Evolutionary conservation across 1,140 invertebrate genomes (phyloP).

Genomic region (Brachionus rubens): DNA sequence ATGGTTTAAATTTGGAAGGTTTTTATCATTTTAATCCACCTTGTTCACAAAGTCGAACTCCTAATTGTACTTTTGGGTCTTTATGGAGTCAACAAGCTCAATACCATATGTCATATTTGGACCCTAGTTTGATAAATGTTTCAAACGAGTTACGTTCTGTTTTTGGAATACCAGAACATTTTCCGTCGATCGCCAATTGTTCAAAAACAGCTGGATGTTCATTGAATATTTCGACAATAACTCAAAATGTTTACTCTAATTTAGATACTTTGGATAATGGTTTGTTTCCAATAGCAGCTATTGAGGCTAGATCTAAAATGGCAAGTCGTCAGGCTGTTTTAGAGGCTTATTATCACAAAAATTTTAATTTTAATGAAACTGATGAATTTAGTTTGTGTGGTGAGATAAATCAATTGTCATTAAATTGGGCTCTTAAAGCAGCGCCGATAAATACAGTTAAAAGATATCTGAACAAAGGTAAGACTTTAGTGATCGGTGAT

Average conservation of each 20-base stretch:
- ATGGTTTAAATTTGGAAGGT: constrained; percentile 36
- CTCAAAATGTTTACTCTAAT: constrained; percentile 27
- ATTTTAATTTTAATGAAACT: constrained; percentile 42
- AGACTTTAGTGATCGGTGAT: neutral
- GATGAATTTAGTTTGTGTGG: constrained; percentile 2
- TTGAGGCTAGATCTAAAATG: constrained; percentile 4
- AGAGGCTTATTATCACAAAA: constrained; percentile 13
- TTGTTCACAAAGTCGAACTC: neutral
- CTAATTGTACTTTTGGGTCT: neutral
- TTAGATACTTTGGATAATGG: constrained; percentile 27
- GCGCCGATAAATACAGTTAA: neutral
- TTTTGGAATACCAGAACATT: constrained; percentile 26
- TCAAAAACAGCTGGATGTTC: neutral
- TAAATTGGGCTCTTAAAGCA: constrained; percentile 37
- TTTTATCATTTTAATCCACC: constrained; percentile 45
- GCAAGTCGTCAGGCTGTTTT: constrained; percentile 2
- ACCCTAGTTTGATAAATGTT: neutral
- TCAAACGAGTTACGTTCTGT: neutral
- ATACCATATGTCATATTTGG: neutral
- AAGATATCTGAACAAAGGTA: constrained; percentile 27
- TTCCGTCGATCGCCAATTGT: constrained; percentile 31
- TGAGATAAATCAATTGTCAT: constrained; percentile 25
- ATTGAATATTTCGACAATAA: constrained; percentile 19
- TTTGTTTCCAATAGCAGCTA: neutral
- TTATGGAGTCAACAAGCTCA: constrained; percentile 35